phyloP scores from a whole-genome alignment of 2,888 invertebrate genomes.

The Hecatera dysodea region DNA sequence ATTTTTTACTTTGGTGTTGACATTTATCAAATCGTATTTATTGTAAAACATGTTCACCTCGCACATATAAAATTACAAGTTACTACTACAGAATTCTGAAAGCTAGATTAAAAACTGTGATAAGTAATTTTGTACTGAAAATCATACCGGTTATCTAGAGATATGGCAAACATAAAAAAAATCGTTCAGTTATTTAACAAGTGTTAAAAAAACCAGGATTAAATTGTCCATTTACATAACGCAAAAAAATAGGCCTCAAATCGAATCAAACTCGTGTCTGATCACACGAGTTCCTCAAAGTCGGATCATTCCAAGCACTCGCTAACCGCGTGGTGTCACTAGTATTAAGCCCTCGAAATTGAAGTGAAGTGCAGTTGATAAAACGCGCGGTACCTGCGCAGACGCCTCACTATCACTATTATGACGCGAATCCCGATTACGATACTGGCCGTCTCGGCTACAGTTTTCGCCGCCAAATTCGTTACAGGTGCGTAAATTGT shows the following conservation, averaged over 20 bases:
- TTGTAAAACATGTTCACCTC: neutral
- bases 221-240: neutral
- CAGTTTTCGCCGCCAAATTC: constrained; percentile 57
- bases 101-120: neutral
- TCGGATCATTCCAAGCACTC: constrained; percentile 41
- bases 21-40: neutral
- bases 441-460: constrained; percentile 66
- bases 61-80: neutral
- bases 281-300: neutral
- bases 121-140: neutral
- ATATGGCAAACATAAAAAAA: neutral
- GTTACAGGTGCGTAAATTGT: constrained; percentile 73
- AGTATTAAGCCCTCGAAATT: constrained; percentile 62
- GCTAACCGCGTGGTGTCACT: constrained; percentile 46
- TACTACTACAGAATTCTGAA: too few relatives aligned
- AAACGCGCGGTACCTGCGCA: constrained; percentile 70
- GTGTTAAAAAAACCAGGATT: neutral
- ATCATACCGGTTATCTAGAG: neutral
- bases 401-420: constrained; percentile 70
- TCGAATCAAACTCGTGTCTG: neutral
- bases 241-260: neutral
- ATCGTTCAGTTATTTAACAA: neutral
- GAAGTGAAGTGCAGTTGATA: constrained; percentile 71
- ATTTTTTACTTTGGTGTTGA: neutral
- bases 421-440: constrained; percentile 72